These are phyloP conservation scores for Crocallis elinguaria DNA, from an alignment of 2,888 invertebrate species.

Conservation along the genomic window DNA sequence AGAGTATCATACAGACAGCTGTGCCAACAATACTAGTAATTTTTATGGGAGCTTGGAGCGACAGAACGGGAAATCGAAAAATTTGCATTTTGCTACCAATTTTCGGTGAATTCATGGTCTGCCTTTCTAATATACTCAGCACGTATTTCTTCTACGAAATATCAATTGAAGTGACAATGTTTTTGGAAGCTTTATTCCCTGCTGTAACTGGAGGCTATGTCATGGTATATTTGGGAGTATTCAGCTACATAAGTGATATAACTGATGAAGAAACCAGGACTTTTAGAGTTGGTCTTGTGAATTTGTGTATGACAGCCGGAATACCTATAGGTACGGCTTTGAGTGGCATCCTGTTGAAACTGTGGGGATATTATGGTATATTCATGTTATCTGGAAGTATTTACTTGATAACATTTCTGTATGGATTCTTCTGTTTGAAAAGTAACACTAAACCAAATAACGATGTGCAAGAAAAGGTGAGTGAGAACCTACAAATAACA, in stretches of 20 bases:
- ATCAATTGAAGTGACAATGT: slow-evolving; percentile 81
- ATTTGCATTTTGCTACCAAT: slow-evolving; percentile 84
- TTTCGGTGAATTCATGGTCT: slow-evolving; percentile 78
- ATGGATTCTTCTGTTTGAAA: slow-evolving; percentile 64
- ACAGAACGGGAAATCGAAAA: slow-evolving; percentile 83
- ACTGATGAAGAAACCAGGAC: slow-evolving; percentile 83
- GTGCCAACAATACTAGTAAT: slow-evolving; percentile 82
- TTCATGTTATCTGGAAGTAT: slow-evolving; percentile 63
- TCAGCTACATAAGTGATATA: slow-evolving; percentile 86
- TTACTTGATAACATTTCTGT: slow-evolving; percentile 71
- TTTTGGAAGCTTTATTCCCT: slow-evolving; percentile 81
- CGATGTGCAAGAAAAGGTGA: slow-evolving; percentile 56
- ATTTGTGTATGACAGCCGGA: slow-evolving; percentile 84
- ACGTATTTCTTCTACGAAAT: slow-evolving; percentile 82
- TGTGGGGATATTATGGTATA: slow-evolving; percentile 74
- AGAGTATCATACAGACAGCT: slow-evolving; percentile 82
- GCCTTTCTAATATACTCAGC: slow-evolving; percentile 77
- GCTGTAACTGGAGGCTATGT: slow-evolving; percentile 84
- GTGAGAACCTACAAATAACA: too few species aligned
- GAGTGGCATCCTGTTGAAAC: slow-evolving; percentile 78
- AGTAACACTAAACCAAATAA: slow-evolving; percentile 61
- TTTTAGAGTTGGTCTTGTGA: slow-evolving; percentile 84
- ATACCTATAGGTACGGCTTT: slow-evolving; percentile 83
- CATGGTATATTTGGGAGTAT: slow-evolving; percentile 82
- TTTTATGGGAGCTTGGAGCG: slow-evolving; percentile 86